These are phyloP conservation scores for Tychaedon coryphoeus DNA, from an alignment of 2,113 vertebrate species.

Conservation along the genomic window DNA sequence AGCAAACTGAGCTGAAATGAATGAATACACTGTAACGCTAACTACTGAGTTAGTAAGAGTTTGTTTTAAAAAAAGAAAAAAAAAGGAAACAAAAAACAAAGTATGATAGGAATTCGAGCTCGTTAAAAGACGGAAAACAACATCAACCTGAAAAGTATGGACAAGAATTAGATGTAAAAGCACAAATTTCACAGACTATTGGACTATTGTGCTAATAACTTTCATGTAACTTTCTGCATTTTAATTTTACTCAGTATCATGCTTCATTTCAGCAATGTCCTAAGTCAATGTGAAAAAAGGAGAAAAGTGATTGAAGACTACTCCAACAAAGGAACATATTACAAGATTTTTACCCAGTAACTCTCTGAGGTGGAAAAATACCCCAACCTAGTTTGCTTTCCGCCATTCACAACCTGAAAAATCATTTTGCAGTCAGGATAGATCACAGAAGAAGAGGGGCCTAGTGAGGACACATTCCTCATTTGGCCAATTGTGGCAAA, in stretches of 20 bases:
- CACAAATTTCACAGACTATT: not conserved
- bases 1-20: not conserved
- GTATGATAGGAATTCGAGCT: not conserved
- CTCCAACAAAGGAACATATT: not conserved
- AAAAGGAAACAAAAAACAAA: not conserved
- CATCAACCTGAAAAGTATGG: not conserved
- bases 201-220: not conserved
- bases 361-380: not conserved
- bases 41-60: not conserved
- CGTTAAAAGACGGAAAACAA: not conserved
- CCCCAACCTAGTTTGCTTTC: not conserved
- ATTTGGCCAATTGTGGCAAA: not conserved
- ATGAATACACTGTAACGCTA: not conserved
- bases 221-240: not conserved
- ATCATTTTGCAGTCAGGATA: not conserved
- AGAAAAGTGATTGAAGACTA: not conserved
- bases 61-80: not conserved
- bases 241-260: not conserved
- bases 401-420: not conserved
- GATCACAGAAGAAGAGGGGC: not conserved
- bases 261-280: not conserved
- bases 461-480: not conserved
- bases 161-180: not conserved
- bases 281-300: not conserved
- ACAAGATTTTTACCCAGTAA: not conserved